Base-by-base conservation (phyloP, 2,797 vertebrate genomes). In the Pseudomugil tenellus region DNA sequence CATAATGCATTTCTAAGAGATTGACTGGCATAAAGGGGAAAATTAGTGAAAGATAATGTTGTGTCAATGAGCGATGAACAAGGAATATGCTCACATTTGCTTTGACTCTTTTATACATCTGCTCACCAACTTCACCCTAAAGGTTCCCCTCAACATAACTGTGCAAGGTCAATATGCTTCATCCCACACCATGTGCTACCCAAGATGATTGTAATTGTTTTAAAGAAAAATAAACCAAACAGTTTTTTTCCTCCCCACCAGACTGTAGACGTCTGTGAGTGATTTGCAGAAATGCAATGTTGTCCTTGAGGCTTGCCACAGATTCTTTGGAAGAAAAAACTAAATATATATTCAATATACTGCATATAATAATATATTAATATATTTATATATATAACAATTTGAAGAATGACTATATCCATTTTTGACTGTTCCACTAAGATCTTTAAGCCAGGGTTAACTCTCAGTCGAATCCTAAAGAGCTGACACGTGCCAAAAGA, bases 121-220 rank as follows among this genome's bases (percentile, higher is more conserved):
- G 19, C 43, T 17, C 41, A 46, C 43, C 19, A 21, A 21, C 19
- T 10, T 46, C 9, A 16, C 25, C 51, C 3, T 7, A 28, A 52
- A 52, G 1, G 51, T 17, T 52, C 13, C 26, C 13, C 14, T 26
- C 51, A 14, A 8, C 51, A 28, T 52, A 52, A 26, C 26, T 28
- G 16, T 16, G 46, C 4, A 7, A 43, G 41, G 41, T 8, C 19
- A 46, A 25, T 49, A 4, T 49, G 1, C 21, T 49, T 17, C 26
- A 28, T 52, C 13, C 51, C 12, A 14, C 2, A 16, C 25, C 16
- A 26, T 26, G 25, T 52, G 51, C 13, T 52, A 23, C 51, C 51
- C 13, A 17, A 49, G 21, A 49, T 49, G 48, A 49, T 49, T 49
- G 48, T 49, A 49, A 49, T 52, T 52, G 43, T 19, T 46, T n/a